Base-by-base conservation (phyloP, 2,113 vertebrate genomes). In the Menidia beryllina region DNA sequence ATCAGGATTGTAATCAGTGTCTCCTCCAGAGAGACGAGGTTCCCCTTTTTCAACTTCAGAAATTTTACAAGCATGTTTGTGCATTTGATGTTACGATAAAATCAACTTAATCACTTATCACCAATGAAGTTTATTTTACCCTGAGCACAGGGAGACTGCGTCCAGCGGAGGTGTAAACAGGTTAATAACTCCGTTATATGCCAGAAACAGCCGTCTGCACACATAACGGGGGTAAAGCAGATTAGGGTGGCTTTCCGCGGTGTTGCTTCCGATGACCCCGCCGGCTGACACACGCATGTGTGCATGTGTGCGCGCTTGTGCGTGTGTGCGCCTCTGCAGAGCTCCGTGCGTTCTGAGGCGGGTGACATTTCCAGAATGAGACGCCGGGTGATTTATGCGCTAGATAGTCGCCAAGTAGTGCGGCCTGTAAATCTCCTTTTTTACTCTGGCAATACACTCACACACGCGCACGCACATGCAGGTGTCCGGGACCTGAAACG, bases 401-500 rank as follows among this genome's bases (percentile, higher is more conserved):
- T 34, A 3, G 48, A 58, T 68, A 84, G 82, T 63, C 0, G 25
- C 2, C 34, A 52, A 24, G 36, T 58, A 65, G 60, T 38, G 6
- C n/a, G 1, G 75, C 54, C 60, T 4, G 50, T 77, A 86, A 88
- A 89, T 89, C 81, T 86, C 75, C 52, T 61, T 85, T 61, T 85
- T 87, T 83, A 87, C 72, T 74, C 51, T 74, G 8, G 39, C 66
- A 38, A 61, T 61, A 77, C 49, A 73, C 80, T 81, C 58, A 51
- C 2, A 63, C 30, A 58, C 43, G 23, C 49, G 71, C 80, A 83
- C 58, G 47, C 2, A 63, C 30, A 58, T 48, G 23, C 71, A 70
- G 60, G 63, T 59, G 26, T 65, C 72, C n/a, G 53, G 64, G 20
- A 2, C 12, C 47, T 69, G 12, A 19, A 59, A 19, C 3, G 15